Base-by-base conservation (phyloP, 2,113 vertebrate species). In the Pungitius pungitius region DNA sequence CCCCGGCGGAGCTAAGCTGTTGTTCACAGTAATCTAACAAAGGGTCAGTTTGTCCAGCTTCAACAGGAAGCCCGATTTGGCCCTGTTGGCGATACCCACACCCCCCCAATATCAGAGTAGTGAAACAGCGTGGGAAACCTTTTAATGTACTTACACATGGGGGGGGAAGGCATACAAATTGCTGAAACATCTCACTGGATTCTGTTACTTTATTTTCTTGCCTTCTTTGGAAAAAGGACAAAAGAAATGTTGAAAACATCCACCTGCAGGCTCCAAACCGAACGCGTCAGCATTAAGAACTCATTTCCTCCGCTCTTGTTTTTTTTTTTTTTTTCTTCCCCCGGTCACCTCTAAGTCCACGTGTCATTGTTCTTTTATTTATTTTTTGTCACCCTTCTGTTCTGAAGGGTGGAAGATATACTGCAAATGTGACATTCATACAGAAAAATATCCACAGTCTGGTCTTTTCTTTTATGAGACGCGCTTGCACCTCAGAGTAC, bases 171-270 rank as follows among this genome's bases (percentile, higher is more conserved):
- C 33, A 7, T 3, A 35, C 33, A 35, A 35, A 35, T 8, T 6
- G 78, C 65, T 43, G 49, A 60, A 73, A 71, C 11, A 7, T 13
- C 60, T 30, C n/a, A 9, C 42, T 69, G 62, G 58, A 84, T 75
- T 73, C 66, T 73, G 68, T 22, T 22, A 22, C 27, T 90, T 91
- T 90, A 84, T 87, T 90, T 91, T 91, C 82, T 86, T 92, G 85
- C 77, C 78, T 86, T 83, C 72, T 82, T 85, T 61, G 83, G 64
- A 63, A 82, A 88, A 84, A 87, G 64, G 78, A 77, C 86, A 75
- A 81, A 86, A 81, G 87, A 76, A 73, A 68, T 39, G 75, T 42
- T 27, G 40, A 43, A 69, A 85, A 91, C 85, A 88, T 85, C 70
- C 75, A 69, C 24, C 68, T 82, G 74, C 85, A 77, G 67, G 18